phyloP scores from a whole-genome alignment of 2,888 invertebrate genomes.

The Phymatocera aterrima region DNA sequence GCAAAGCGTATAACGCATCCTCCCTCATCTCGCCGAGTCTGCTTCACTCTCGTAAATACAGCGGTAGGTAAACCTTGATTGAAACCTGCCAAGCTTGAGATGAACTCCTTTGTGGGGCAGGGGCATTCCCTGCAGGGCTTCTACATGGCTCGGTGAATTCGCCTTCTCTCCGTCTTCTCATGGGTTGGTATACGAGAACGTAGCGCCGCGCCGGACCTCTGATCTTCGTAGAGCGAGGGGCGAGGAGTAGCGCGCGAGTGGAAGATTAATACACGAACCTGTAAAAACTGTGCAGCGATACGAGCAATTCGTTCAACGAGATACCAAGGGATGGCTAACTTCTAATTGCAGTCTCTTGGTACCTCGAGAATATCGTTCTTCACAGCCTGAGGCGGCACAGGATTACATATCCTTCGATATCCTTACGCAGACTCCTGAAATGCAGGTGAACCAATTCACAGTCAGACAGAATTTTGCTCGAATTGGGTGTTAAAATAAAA shows the following conservation, averaged over 20 bases:
- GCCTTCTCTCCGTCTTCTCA: background rate
- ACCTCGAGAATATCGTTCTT: too few species aligned
- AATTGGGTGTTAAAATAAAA: background rate
- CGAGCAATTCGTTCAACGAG: too few species aligned
- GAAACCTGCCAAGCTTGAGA: conserved; percentile 27
- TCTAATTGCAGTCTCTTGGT: too few species aligned
- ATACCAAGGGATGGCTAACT: too few species aligned
- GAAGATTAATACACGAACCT: background rate
- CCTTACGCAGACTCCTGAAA: too few species aligned
- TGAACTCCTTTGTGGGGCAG: conserved; percentile 21
- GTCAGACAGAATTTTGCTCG: background rate
- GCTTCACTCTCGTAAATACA: too few species aligned
- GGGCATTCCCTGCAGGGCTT: background rate
- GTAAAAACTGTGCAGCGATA: too few species aligned
- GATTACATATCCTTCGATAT: too few species aligned
- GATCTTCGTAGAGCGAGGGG: background rate
- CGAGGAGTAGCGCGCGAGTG: too few species aligned
- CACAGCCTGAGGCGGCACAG: too few species aligned
- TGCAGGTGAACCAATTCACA: too few species aligned
- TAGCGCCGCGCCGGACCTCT: background rate
- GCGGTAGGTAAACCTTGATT: conserved; percentile 15
- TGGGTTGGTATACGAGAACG: too few species aligned
- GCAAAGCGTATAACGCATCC: background rate
- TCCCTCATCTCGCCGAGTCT: background rate
- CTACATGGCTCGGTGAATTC: conserved; percentile 6